A percentile compares a stretch with the other conserved stretches of the same genome.
These are phyloP conservation scores for Bradypus variegatus DNA, from an alignment of 2,797 vertebrate species.

Conservation along the genomic window DNA sequence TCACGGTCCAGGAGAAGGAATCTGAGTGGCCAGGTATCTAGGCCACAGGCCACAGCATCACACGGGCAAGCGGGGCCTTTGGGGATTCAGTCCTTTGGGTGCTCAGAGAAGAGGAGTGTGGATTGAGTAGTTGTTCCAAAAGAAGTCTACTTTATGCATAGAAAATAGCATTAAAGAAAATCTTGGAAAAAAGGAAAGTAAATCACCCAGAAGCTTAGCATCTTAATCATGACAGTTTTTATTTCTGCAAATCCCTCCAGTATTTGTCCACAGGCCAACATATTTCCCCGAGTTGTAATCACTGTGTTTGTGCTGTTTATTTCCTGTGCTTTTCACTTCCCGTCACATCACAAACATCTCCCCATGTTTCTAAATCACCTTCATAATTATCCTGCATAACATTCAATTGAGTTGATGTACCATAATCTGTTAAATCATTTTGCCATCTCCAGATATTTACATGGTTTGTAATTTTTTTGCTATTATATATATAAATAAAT, in stretches of 20 bases:
- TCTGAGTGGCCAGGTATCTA: neutral
- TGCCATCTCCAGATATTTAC: constrained; percentile 13
- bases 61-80: no score
- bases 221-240: neutral
- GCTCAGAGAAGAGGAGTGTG: neutral
- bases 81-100: neutral
- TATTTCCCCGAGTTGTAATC: constrained; percentile 8
- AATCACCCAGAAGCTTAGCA: neutral
- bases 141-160: neutral
- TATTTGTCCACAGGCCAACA: neutral
- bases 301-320: constrained; percentile 16
- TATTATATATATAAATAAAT: neutral
- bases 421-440: constrained; percentile 13
- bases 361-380: constrained; percentile 26
- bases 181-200: neutral
- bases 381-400: constrained; percentile 15
- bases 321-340: neutral
- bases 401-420: constrained; percentile 10
- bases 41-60: neutral
- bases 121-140: neutral
- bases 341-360: neutral
- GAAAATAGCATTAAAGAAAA: neutral
- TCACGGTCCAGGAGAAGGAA: neutral
- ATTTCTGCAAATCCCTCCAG: constrained; percentile 14
- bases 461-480: neutral